phyloP scores from a whole-genome alignment of 1,140 invertebrate species.

The Thaumetopoea pityocampa region DNA sequence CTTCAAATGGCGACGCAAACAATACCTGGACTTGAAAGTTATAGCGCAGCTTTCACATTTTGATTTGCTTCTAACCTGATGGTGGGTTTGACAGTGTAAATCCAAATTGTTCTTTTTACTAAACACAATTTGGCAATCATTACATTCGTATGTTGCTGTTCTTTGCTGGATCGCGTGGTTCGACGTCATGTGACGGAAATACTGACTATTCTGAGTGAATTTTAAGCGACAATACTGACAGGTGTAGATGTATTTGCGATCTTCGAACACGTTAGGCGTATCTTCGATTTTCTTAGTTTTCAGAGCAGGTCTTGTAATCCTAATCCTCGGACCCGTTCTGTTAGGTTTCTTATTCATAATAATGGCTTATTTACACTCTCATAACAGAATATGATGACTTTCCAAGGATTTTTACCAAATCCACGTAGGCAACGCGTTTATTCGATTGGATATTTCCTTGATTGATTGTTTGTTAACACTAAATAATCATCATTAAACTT shows the following conservation, averaged over 20 bases:
- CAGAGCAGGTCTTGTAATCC: slow-evolving; percentile 42
- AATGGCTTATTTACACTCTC: slow-evolving; percentile 19
- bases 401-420: slow-evolving; percentile 5
- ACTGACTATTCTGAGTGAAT: slow-evolving; percentile 64
- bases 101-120: slow-evolving; percentile 55
- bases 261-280: slow-evolving; percentile 26
- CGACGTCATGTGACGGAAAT: slow-evolving; percentile 62
- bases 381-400: slow-evolving; percentile 1
- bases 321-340: slow-evolving; percentile 59
- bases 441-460: no score
- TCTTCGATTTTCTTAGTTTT: slow-evolving; percentile 37
- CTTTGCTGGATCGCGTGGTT: slow-evolving; percentile 55
- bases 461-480: no score
- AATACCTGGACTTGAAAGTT: slow-evolving; percentile 63
- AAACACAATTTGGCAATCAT: slow-evolving; percentile 62
- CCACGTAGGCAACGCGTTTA: slow-evolving; percentile 32
- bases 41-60: slow-evolving; percentile 59
- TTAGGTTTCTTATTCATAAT: slow-evolving; percentile 63
- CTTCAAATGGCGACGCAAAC: slow-evolving; percentile 57
- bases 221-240: slow-evolving; percentile 62
- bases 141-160: slow-evolving; percentile 55
- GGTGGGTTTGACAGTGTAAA: slow-evolving; percentile 55
- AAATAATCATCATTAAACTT: not conserved
- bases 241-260: slow-evolving; percentile 50
- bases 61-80: slow-evolving; percentile 52